Percentiles rank a stretch among this genome's conserved stretches.
These are phyloP conservation scores for Schrankia costaestrigalis DNA, from an alignment of 2,888 invertebrate species.

Conservation along the genomic window DNA sequence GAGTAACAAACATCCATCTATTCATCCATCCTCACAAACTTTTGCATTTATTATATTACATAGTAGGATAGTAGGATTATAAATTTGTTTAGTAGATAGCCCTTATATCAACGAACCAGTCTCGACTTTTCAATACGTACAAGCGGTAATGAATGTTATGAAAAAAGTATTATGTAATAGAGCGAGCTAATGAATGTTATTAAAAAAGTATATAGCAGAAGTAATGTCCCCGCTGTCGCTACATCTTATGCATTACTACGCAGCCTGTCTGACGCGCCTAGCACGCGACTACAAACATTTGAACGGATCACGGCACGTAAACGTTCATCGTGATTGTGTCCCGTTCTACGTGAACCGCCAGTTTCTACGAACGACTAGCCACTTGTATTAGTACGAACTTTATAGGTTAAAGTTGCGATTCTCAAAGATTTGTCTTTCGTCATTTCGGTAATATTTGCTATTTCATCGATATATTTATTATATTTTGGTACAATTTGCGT, in stretches of 20 bases:
- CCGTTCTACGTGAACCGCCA: slow-evolving; percentile 20
- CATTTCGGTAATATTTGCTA: too few species aligned
- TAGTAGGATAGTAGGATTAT: too few species aligned
- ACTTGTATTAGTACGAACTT: slow-evolving; percentile 1
- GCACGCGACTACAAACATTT: slow-evolving; percentile 61
- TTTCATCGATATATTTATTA: too few species aligned
- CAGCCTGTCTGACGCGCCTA: slow-evolving; percentile 29
- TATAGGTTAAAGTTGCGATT: neutral
- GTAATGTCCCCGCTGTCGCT: slow-evolving; percentile 7
- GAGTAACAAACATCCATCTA: too few species aligned
- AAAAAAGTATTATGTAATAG: too few species aligned
- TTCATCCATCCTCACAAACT: too few species aligned
- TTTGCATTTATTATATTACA: too few species aligned
- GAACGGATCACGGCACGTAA: slow-evolving; percentile 48
- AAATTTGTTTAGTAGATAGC: too few species aligned
- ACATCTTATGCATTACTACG: slow-evolving; percentile 22
- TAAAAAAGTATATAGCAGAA: neutral
- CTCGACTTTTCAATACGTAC: too few species aligned
- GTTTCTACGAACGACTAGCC: slow-evolving; percentile 21
- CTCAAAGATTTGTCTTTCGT: slow-evolving; percentile 7
- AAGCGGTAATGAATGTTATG: too few species aligned
- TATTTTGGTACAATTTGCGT: too few species aligned
- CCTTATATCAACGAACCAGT: too few species aligned
- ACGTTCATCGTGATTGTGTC: slow-evolving; percentile 23
- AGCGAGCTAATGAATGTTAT: neutral